These are phyloP conservation scores for Zygaena filipendulae DNA, from an alignment of 2,888 invertebrate species.

Conservation along the genomic window DNA sequence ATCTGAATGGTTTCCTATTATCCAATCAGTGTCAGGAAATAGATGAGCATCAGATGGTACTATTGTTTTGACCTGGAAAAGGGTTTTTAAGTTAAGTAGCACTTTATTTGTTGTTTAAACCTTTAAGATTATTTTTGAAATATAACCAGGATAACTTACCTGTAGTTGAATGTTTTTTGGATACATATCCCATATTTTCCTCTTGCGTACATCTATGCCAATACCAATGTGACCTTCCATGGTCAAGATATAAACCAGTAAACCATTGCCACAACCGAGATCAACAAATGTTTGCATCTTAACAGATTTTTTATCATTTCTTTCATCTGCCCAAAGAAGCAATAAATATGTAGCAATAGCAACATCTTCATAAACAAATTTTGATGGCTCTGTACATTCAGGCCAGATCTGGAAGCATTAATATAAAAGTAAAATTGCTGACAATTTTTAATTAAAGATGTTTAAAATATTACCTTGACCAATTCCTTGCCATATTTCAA, in stretches of 20 bases:
- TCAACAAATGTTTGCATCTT: constrained; percentile 82
- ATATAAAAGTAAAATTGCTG: constrained; percentile 1
- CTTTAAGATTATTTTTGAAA: no score
- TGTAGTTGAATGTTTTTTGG: constrained; percentile 72
- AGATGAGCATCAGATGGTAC: constrained; percentile 73
- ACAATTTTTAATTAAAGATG: constrained; percentile 4
- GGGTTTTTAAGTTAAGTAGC: no score
- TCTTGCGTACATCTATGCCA: constrained; percentile 85
- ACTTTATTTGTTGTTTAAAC: no score
- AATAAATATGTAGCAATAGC: constrained; percentile 92
- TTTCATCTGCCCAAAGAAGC: constrained; percentile 78
- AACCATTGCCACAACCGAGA: constrained; percentile 97
- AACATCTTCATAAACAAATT: constrained; percentile 96
- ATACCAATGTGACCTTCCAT: constrained; percentile 85
- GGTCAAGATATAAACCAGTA: constrained; percentile 86
- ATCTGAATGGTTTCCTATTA: constrained; percentile 99
- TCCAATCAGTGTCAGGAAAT: constrained; percentile 86
- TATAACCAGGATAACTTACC: constrained; percentile 42
- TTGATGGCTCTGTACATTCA: constrained; percentile 92
- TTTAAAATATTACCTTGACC: constrained; percentile 58
- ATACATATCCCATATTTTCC: constrained; percentile 91
- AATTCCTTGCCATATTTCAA: constrained; percentile 79
- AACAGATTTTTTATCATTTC: constrained; percentile 33
- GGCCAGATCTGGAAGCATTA: constrained; percentile 78
- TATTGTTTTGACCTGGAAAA: constrained; percentile 73